Percentiles rank a stretch among this genome's conserved stretches.
phyloP scores from a whole-genome alignment of 2,888 invertebrate genomes.

The Belgica antarctica region DNA sequence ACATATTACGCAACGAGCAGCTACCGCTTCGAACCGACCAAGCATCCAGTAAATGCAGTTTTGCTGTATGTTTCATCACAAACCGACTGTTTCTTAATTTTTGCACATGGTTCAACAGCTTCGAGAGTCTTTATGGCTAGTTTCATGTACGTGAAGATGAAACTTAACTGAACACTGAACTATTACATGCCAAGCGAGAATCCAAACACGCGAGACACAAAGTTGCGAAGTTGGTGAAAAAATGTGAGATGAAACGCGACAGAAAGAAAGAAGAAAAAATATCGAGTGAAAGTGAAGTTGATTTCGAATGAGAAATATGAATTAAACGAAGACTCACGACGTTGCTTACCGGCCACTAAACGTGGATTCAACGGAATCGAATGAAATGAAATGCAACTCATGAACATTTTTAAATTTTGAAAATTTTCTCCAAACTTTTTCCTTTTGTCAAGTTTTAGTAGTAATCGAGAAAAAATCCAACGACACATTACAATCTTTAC shows the following conservation, averaged over 20 bases:
- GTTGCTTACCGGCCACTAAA: too few species aligned
- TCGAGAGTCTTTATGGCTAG: neutral
- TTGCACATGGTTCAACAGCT: constrained; percentile 39
- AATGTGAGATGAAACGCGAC: constrained; percentile 17
- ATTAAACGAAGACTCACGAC: constrained; percentile 11
- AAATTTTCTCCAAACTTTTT: too few species aligned
- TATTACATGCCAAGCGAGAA: constrained; percentile 13
- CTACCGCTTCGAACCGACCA: neutral
- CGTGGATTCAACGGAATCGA: too few species aligned
- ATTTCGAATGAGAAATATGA: constrained; percentile 4
- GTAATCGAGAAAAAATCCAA: neutral
- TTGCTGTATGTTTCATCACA: constrained; percentile 26
- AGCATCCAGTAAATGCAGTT: neutral
- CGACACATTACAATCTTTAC: constrained; percentile 47
- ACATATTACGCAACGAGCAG: constrained; percentile 31
- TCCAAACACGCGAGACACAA: constrained; percentile 5
- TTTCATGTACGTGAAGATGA: neutral
- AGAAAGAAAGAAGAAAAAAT: neutral
- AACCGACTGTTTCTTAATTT: constrained; percentile 17
- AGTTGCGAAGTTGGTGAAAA: neutral
- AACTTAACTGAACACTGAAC: too few species aligned
- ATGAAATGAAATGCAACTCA: too few species aligned
- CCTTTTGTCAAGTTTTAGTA: too few species aligned
- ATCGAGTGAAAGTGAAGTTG: constrained; percentile 40
- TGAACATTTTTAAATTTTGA: too few species aligned